These are phyloP conservation scores for Lasioglossum oenotherae DNA, from an alignment of 2,888 invertebrate species.

Conservation along the genomic window DNA sequence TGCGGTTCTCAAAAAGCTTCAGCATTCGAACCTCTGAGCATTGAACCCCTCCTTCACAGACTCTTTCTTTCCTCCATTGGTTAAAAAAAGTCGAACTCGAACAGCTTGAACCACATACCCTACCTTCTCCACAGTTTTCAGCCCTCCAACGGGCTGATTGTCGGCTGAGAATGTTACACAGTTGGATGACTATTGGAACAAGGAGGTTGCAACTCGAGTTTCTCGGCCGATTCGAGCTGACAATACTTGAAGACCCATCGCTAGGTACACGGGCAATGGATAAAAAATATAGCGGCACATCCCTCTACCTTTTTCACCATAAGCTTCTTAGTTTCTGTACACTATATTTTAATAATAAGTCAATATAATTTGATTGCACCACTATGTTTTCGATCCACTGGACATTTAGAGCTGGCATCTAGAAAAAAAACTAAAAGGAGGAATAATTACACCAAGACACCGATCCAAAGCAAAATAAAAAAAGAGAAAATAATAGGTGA, in stretches of 20 bases:
- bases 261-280: neutral
- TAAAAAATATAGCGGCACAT: neutral
- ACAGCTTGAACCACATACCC: neutral
- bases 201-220: neutral
- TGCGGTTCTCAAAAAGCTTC: neutral
- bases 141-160: neutral
- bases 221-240: neutral
- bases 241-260: neutral
- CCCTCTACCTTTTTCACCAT: neutral
- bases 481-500: slow-evolving; percentile 32
- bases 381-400: neutral
- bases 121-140: neutral
- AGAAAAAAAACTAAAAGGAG: slow-evolving; percentile 16
- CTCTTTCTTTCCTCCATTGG: neutral
- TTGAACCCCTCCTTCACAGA: neutral
- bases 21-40: neutral
- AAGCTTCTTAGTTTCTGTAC: too few species aligned
- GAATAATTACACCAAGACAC: slow-evolving; percentile 69
- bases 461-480: slow-evolving; percentile 61
- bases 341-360: neutral
- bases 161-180: neutral
- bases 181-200: neutral
- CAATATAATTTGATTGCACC: neutral
- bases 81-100: neutral
- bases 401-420: slow-evolving; percentile 28